Evolutionary conservation across 2,113 vertebrate species (phyloP).

Genomic region (Potamarius usumacintae): DNA sequence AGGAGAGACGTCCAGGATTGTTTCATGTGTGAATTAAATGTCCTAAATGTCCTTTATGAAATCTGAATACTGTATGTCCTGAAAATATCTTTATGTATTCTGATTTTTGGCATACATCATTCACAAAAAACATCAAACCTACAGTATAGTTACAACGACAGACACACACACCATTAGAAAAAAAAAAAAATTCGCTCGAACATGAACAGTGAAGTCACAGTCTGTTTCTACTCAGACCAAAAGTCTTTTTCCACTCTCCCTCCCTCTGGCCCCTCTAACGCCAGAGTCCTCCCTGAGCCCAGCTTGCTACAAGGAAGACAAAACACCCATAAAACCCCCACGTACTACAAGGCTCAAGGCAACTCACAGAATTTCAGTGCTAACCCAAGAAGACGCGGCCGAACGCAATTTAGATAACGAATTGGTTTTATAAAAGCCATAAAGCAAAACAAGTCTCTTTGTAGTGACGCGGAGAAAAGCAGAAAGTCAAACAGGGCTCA

Average conservation of each 20-base stretch:
- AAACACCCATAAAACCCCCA: neutral
- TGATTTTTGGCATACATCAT: neutral
- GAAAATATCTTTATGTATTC: neutral
- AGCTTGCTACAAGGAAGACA: conserved; percentile 5
- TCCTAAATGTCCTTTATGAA: neutral
- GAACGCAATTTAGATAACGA: conserved; percentile 36
- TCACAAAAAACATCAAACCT: neutral
- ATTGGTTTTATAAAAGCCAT: conserved; percentile 31
- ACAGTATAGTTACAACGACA: neutral
- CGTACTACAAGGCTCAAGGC: neutral
- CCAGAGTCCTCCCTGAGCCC: neutral
- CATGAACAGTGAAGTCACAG: neutral
- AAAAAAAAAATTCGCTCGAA: neutral
- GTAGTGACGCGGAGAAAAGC: neutral
- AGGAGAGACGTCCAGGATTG: neutral
- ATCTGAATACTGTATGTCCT: neutral
- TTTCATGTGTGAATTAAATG: no score
- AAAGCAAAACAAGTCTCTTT: conserved; percentile 7
- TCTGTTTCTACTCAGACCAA: conserved; percentile 44
- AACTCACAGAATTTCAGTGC: neutral
- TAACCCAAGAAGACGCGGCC: neutral
- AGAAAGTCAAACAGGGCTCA: conserved; percentile 20
- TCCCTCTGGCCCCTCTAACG: conserved; percentile 9
- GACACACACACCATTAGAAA: neutral
- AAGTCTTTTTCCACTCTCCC: neutral